Percentiles rank a stretch among this genome's conserved stretches.
Conservation (phyloP, 2,888 invertebrate genomes). For the Serrognathus titanus region DNA sequence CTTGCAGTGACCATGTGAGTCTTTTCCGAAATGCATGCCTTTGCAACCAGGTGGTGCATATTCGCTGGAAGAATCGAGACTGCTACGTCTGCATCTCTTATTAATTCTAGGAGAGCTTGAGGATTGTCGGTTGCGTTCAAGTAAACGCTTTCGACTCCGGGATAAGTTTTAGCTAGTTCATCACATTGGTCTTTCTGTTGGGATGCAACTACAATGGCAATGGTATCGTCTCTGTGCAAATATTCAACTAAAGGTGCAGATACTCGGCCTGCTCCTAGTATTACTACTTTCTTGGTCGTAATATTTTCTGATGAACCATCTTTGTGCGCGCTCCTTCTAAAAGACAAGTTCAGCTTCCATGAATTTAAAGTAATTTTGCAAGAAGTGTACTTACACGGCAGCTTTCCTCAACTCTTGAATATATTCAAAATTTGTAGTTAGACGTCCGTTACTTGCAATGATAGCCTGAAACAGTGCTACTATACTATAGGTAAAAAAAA, state of each 20-base stretch:
- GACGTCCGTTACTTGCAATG: slow-evolving; percentile 89
- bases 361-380: background rate
- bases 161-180: slow-evolving; percentile 70
- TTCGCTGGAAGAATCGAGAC: slow-evolving; percentile 88
- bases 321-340: slow-evolving; percentile 39
- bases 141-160: slow-evolving; percentile 75
- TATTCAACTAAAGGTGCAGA: slow-evolving; percentile 94
- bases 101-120: slow-evolving; percentile 66
- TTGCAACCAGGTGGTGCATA: slow-evolving; percentile 82
- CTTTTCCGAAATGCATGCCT: slow-evolving; percentile 78
- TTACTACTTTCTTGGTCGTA: slow-evolving; percentile 66
- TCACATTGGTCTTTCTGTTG: slow-evolving; percentile 84
- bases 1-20: slow-evolving; percentile 96
- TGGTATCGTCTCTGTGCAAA: slow-evolving; percentile 74
- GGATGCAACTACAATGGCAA: slow-evolving; percentile 71
- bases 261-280: slow-evolving; percentile 91
- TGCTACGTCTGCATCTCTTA: slow-evolving; percentile 72
- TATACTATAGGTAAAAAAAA: background rate
- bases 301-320: slow-evolving; percentile 34
- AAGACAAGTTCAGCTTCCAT: slow-evolving; percentile 13
- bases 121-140: slow-evolving; percentile 74
- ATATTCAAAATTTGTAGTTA: slow-evolving; percentile 93
- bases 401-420: slow-evolving; percentile 80
- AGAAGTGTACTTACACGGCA: slow-evolving; percentile 35
- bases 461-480: slow-evolving; percentile 67